These are phyloP conservation scores for Piezodorus guildinii DNA, from an alignment of 1,140 invertebrate genomes.

Conservation along the genomic window DNA sequence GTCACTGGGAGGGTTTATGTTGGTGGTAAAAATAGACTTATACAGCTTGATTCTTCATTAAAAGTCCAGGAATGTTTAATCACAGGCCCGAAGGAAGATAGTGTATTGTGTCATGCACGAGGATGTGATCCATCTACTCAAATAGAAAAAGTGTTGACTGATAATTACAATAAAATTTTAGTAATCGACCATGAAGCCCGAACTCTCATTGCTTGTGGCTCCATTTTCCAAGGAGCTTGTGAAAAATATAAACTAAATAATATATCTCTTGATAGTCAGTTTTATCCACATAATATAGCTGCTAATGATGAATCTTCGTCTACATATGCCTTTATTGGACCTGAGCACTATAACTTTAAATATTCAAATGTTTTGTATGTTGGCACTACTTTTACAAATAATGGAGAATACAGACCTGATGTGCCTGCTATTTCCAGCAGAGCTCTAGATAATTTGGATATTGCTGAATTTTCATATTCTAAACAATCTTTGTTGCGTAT, in stretches of 20 bases:
- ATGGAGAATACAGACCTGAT: constrained; percentile 83
- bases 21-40: constrained; percentile 45
- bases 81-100: constrained; percentile 64
- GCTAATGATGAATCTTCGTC: constrained; percentile 85
- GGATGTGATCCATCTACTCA: constrained; percentile 54
- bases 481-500: constrained; percentile 80
- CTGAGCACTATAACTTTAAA: constrained; percentile 66
- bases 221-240: constrained; percentile 76
- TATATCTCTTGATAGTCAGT: constrained; percentile 60
- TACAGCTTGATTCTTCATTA: constrained; percentile 40
- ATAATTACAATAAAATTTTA: constrained; percentile 87
- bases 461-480: constrained; percentile 72
- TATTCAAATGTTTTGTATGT: constrained; percentile 79
- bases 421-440: constrained; percentile 86
- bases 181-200: constrained; percentile 71
- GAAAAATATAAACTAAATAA: constrained; percentile 72
- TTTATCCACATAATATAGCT: constrained; percentile 67
- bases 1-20: constrained; percentile 42
- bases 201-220: constrained; percentile 77
- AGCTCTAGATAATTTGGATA: constrained; percentile 60
- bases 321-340: constrained; percentile 89
- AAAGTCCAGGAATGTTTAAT: constrained; percentile 36
- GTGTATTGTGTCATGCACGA: constrained; percentile 72
- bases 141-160: constrained; percentile 51
- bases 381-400: constrained; percentile 85